Evolutionary conservation across 2,888 invertebrate genomes (phyloP).

Genomic region (Lasioglossum zephyrum): DNA sequence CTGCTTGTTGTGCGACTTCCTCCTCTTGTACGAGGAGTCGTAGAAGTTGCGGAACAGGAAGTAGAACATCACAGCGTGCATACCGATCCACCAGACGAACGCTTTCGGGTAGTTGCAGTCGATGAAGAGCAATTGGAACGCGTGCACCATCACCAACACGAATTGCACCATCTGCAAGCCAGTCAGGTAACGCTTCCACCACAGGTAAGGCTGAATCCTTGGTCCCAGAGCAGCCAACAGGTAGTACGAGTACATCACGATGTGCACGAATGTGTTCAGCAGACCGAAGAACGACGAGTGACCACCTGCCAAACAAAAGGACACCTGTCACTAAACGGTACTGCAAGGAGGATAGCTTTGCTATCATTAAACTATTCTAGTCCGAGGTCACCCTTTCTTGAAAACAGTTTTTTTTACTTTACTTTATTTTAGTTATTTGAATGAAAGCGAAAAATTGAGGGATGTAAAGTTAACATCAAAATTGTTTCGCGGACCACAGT

Average conservation of each 20-base stretch:
- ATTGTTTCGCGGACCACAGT: too few species aligned
- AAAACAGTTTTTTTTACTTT: too few species aligned
- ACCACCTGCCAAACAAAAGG: conserved; percentile 87
- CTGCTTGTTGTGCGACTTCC: conserved; percentile 49
- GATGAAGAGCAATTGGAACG: conserved; percentile 94
- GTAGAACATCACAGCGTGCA: conserved; percentile 96
- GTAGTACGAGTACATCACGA: conserved; percentile 97
- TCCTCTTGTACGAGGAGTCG: conserved; percentile 89
- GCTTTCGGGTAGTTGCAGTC: conserved; percentile 96
- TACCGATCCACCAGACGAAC: conserved; percentile 96
- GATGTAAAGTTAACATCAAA: too few species aligned
- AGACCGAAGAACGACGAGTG: conserved; percentile 97
- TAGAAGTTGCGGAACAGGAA: conserved; percentile 97
- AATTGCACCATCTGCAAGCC: conserved; percentile 97
- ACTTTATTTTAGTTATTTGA: too few species aligned
- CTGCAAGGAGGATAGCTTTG: background rate
- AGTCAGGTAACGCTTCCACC: conserved; percentile 98
- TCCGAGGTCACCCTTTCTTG: too few species aligned
- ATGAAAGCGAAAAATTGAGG: too few species aligned
- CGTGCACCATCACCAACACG: conserved; percentile 93
- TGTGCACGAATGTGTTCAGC: conserved; percentile 97
- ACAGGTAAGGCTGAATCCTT: conserved; percentile 93
- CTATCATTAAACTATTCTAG: too few species aligned
- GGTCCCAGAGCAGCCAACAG: conserved; percentile 96
- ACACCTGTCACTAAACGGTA: background rate